Conservation (phyloP, 2,113 vertebrate species). For the Rhegmatorhina hoffmannsi region DNA sequence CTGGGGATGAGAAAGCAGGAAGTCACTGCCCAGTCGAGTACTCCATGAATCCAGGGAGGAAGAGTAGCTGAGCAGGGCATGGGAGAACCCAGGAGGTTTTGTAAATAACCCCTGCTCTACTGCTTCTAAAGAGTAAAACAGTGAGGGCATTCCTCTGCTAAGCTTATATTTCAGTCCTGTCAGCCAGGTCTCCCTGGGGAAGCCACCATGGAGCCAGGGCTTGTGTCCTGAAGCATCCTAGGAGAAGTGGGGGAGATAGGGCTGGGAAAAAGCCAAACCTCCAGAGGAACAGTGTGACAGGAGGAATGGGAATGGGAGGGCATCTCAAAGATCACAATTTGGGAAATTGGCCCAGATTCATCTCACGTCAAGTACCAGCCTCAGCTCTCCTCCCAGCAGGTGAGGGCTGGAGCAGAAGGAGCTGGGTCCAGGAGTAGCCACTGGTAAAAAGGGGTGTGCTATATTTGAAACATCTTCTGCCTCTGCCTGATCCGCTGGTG, state of each 20-base stretch:
- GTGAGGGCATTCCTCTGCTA: neutral
- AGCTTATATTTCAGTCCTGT: neutral
- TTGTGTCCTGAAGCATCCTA: neutral
- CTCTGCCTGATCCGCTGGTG: neutral
- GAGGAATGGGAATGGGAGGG: neutral
- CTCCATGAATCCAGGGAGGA: neutral
- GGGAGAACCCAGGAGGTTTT: neutral
- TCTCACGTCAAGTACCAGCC: neutral
- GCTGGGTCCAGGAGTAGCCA: neutral
- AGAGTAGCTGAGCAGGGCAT: neutral
- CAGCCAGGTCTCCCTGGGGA: neutral
- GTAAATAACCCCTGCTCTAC: neutral
- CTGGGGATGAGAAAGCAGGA: neutral
- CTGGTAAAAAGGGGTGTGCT: neutral
- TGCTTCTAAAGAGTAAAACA: neutral
- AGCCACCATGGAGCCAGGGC: neutral
- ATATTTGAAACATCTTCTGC: conserved; percentile 9
- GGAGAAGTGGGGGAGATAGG: neutral
- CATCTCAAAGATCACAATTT: neutral
- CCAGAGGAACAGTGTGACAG: neutral
- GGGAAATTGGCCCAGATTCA: neutral
- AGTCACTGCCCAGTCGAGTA: accelerated
- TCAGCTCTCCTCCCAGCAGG: neutral
- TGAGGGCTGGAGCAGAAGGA: neutral
- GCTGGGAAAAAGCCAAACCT: neutral